phyloP scores from a whole-genome alignment of 2,797 vertebrate species.

The Gymnothorax javanicus region DNA sequence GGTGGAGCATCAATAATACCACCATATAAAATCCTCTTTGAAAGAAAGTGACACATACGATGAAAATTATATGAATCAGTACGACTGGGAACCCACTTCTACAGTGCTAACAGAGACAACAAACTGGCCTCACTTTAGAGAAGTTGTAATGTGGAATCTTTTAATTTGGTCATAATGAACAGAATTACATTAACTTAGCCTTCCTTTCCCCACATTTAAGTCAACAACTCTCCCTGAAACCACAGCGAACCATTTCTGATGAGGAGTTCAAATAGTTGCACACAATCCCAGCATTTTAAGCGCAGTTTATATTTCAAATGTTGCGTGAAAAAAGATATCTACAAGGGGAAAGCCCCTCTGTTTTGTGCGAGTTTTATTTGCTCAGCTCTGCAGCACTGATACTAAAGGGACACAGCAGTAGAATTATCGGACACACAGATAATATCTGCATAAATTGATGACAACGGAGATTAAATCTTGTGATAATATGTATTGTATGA shows the following conservation, averaged over 20 bases:
- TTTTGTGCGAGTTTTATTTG: neutral
- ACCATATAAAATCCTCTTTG: neutral
- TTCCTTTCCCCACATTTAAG: neutral
- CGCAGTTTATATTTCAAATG: neutral
- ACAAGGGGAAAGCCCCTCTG: neutral
- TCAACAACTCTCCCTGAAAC: neutral
- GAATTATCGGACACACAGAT: neutral
- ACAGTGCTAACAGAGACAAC: neutral
- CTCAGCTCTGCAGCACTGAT: neutral
- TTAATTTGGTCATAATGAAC: neutral
- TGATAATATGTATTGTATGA: neutral
- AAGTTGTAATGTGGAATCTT: neutral
- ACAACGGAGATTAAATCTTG: neutral
- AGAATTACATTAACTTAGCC: neutral
- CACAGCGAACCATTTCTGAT: neutral
- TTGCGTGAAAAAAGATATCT: neutral
- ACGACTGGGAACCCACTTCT: neutral
- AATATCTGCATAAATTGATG: neutral
- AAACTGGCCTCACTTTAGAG: neutral
- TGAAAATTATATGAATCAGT: neutral
- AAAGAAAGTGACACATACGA: neutral
- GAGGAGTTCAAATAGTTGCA: constrained; percentile 47
- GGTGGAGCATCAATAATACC: neutral
- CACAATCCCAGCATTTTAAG: neutral
- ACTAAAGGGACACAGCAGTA: neutral